phyloP scores from a whole-genome alignment of 2,113 vertebrate species.

The Pristiophorus japonicus region DNA sequence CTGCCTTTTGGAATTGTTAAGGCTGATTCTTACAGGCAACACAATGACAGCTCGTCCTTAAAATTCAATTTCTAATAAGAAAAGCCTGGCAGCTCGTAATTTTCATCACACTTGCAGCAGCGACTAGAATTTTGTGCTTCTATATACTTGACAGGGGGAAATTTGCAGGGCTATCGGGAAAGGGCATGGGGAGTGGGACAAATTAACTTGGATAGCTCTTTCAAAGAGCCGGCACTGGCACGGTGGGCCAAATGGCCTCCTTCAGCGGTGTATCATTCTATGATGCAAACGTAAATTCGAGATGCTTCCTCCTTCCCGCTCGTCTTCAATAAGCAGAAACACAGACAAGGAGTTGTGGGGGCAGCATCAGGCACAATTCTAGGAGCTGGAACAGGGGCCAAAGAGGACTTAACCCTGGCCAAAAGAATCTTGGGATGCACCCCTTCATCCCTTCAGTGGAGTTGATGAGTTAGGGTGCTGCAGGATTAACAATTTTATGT shows the following conservation, averaged over 20 bases:
- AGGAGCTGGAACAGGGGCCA: neutral
- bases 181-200: neutral
- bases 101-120: neutral
- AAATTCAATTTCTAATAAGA: neutral
- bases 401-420: neutral
- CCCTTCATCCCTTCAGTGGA: neutral
- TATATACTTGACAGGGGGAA: neutral
- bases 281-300: neutral
- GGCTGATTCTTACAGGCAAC: neutral
- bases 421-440: neutral
- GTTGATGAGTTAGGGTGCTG: neutral
- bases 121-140: no score
- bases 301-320: neutral
- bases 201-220: neutral
- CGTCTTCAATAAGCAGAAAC: neutral
- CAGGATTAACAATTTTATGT: neutral
- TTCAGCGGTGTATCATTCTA: no score
- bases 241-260: neutral
- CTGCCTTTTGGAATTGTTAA: neutral
- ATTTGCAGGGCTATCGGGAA: neutral
- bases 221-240: neutral
- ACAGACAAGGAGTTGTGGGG: neutral
- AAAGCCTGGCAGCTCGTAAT: neutral
- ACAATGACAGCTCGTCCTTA: neutral
- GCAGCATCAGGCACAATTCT: neutral